Conservation (phyloP, 2,888 invertebrate species). For the Periphyllus acericola region DNA sequence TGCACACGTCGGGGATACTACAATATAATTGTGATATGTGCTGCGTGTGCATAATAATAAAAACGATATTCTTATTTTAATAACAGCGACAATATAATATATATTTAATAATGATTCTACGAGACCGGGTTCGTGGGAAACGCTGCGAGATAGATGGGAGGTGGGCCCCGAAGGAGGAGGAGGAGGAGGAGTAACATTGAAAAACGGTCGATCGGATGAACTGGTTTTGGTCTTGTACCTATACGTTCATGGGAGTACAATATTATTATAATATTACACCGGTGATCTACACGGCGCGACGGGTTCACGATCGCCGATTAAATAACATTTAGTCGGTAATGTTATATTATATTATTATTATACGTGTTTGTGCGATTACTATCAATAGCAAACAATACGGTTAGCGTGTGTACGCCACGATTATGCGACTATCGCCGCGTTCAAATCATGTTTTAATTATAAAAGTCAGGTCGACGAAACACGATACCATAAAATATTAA, state of each 20-base stretch:
- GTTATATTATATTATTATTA: neutral
- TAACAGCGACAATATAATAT: conserved; percentile 33
- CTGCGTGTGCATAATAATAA: neutral
- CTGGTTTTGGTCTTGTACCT: conserved; percentile 16
- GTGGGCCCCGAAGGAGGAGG: neutral
- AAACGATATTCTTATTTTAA: neutral
- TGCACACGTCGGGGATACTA: too few relatives aligned
- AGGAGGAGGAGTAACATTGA: neutral
- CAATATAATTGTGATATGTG: too few relatives aligned
- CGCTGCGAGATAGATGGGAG: conserved; percentile 21
- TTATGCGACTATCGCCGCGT: too few relatives aligned
- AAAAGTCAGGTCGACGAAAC: too few relatives aligned
- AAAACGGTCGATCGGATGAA: conserved; percentile 28
- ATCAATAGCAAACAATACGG: neutral
- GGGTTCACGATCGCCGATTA: neutral
- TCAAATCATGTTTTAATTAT: too few relatives aligned
- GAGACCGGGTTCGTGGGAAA: conserved; percentile 36
- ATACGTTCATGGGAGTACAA: neutral
- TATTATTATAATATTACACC: neutral
- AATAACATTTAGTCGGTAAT: neutral
- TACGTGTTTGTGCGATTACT: neutral
- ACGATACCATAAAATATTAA: too few relatives aligned
- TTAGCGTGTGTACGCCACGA: neutral
- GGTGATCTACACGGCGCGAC: neutral
- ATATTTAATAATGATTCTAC: conserved; percentile 20